Conservation (phyloP, 2,888 invertebrate species). For the Tipula confusa region DNA sequence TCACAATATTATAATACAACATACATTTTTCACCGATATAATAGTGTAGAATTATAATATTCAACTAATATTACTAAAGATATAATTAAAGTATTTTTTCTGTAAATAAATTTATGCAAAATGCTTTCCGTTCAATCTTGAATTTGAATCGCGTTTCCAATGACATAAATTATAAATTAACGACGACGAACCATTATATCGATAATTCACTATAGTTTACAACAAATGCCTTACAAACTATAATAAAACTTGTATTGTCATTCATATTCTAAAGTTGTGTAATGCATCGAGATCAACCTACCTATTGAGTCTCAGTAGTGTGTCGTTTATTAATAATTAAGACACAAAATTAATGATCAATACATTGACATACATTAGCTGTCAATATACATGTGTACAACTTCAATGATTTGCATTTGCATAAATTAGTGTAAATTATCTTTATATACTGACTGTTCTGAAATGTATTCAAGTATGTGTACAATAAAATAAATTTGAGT, state of each 20-base stretch:
- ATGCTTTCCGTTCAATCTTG: slow-evolving; percentile 12
- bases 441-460: neutral
- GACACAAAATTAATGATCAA: neutral
- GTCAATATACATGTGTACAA: neutral
- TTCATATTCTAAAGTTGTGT: neutral
- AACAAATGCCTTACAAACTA: neutral
- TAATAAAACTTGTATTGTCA: neutral
- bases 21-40: neutral
- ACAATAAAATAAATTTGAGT: neutral
- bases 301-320: neutral
- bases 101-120: neutral
- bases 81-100: slow-evolving; percentile 17
- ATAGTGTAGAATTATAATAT: neutral
- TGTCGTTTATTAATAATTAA: neutral
- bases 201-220: neutral
- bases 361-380: neutral
- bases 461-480: neutral
- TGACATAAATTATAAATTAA: neutral
- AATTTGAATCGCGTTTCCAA: neutral
- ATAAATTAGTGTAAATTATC: neutral
- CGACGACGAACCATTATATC: neutral
- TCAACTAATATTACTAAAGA: neutral
- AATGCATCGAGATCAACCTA: neutral
- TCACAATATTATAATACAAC: neutral
- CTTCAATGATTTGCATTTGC: neutral